A percentile compares a stretch with the other conserved stretches of the same genome.
phyloP scores from a whole-genome alignment of 2,797 vertebrate species.

The Sebastolobus alascanus region DNA sequence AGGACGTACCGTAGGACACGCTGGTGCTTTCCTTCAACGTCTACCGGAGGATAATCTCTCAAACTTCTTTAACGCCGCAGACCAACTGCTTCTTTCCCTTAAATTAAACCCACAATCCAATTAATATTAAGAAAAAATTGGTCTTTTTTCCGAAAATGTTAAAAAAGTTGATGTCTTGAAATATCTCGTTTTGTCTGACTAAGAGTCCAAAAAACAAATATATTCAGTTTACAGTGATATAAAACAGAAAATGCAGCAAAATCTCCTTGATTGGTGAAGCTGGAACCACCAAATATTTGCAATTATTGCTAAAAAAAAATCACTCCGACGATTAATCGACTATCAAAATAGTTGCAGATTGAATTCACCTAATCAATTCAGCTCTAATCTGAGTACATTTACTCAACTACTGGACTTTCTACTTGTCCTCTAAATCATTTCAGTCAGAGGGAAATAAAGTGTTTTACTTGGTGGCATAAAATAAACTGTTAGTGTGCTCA shows the following conservation, averaged over 20 bases:
- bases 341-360: not conserved
- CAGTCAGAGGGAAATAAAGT: not conserved
- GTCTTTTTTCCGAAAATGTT: rapidly evolving
- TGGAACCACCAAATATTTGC: not conserved
- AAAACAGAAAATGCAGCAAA: not conserved
- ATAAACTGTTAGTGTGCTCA: not conserved
- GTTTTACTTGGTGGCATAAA: not conserved
- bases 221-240: not conserved
- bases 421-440: not conserved
- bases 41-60: no score
- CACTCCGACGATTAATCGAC: not conserved
- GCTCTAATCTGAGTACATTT: not conserved
- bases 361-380: not conserved
- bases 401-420: not conserved
- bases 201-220: not conserved
- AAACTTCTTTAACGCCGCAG: no score
- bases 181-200: not conserved
- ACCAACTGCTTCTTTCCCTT: no score
- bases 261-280: rapidly evolving
- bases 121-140: not conserved
- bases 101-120: not conserved
- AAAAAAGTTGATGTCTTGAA: not conserved
- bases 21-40: no score
- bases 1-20: no score
- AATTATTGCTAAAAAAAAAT: not conserved